Percentiles rank a stretch among this genome's conserved stretches.
These are phyloP conservation scores for Pseudoips prasinana DNA, from an alignment of 2,888 invertebrate species.

Conservation along the genomic window DNA sequence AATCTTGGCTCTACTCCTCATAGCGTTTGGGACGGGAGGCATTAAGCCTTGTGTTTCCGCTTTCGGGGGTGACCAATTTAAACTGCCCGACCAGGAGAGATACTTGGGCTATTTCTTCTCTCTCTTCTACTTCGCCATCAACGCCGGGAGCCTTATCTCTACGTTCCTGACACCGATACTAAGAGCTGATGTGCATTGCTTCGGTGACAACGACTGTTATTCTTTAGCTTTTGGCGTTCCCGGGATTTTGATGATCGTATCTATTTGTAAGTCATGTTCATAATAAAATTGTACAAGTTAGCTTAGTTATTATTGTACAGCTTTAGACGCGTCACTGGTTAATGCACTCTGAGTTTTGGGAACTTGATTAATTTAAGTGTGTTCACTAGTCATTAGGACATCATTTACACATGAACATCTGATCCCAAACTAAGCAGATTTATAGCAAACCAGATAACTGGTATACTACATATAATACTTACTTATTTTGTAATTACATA, in stretches of 20 bases:
- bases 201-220: conserved; percentile 89
- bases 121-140: conserved; percentile 96
- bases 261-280: conserved; percentile 89
- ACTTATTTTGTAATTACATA: no score
- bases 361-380: no score
- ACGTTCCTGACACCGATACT: conserved; percentile 94
- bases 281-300: background rate
- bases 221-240: conserved; percentile 95
- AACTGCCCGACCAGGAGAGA: conserved; percentile 88
- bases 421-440: no score
- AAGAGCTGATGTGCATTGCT: conserved; percentile 89
- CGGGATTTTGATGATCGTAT: conserved; percentile 90
- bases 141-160: conserved; percentile 93
- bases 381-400: no score
- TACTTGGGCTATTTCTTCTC: conserved; percentile 94
- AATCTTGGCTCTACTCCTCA: conserved; percentile 86
- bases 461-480: no score
- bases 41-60: conserved; percentile 98
- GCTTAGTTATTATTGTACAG: background rate
- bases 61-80: conserved; percentile 97
- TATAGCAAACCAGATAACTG: no score
- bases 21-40: conserved; percentile 96
- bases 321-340: no score
- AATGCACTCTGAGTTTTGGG: no score
- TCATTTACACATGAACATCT: no score